Percentiles rank a stretch among this genome's conserved stretches.
Evolutionary conservation across 2,888 invertebrate species (phyloP).

Genomic region (Rhagium mordax): DNA sequence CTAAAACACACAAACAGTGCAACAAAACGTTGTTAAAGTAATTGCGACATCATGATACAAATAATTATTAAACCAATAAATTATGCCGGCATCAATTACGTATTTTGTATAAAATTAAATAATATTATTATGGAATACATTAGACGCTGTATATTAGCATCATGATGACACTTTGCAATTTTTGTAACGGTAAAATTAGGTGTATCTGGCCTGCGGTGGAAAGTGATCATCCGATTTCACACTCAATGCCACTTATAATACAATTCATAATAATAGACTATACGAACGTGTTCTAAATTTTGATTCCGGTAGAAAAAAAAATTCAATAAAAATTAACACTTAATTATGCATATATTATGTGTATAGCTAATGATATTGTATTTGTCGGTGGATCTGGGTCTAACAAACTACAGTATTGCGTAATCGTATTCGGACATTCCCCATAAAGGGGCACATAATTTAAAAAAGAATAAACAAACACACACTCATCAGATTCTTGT

Average conservation of each 20-base stretch:
- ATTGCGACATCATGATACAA: constrained; percentile 4
- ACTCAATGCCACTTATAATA: constrained; percentile 14
- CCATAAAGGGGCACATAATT: background rate
- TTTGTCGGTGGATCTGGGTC: background rate
- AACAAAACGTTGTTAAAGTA: constrained; percentile 4
- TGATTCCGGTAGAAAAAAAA: constrained; percentile 29
- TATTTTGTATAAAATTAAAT: background rate
- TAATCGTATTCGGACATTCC: background rate
- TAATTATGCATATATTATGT: constrained; percentile 11
- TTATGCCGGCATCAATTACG: background rate
- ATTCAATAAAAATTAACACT: constrained; percentile 18
- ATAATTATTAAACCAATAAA: background rate
- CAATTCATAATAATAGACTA: constrained; percentile 15
- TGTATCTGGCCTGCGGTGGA: background rate
- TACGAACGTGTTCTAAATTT: constrained; percentile 30
- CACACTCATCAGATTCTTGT: constrained; percentile 32
- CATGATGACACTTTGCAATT: constrained; percentile 15
- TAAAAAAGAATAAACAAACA: no score
- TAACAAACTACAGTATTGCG: background rate
- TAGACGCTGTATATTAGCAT: background rate
- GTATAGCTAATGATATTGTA: constrained; percentile 19
- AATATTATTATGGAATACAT: background rate
- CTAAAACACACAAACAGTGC: constrained; percentile 20
- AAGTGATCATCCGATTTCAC: constrained; percentile 35
- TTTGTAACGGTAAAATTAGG: constrained; percentile 25